Evolutionary conservation across 2,797 vertebrate species (phyloP), one percentile per base, ranked within the genome.

Genomic region (Characodon lateralis): DNA sequence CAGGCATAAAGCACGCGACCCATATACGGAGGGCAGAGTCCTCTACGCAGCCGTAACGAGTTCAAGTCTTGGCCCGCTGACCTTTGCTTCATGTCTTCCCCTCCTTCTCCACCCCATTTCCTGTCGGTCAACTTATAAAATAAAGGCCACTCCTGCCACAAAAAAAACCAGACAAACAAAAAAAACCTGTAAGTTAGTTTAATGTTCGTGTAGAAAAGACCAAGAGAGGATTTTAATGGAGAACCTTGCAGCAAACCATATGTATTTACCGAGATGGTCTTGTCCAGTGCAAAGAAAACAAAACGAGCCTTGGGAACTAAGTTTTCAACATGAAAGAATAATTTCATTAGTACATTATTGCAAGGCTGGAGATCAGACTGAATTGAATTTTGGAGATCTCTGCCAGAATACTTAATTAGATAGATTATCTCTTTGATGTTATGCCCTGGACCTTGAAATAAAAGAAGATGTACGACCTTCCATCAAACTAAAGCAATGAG

Each of bases 381-480:
- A 92, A 88, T 90, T 86, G 68, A 74, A 78, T 91, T 86, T 85
- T 77, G 79, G 83, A 88, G 77, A 82, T 82, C 81, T 81, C 82
- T 2, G 74, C 58, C 74, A 86, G 89, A 92, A 89, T 90, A 79
- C 81, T 88, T 86, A 90, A 90, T 87, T 65, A 86, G 76, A 80
- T 85, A 84, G 77, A 87, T 88, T 77, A 85, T 87, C 78, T 82
- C 88, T 91, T 88, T 93, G 87, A 91, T 91, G 88, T 86, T 87
- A 73, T 75, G 72, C 76, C 77, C 79, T 81, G 73, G 78, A 86
- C 74, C 75, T 76, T 14, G 69, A 86, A 69, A 84, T 75, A 79
- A 90, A 80, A 81, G 78, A 83, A 81, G 75, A 85, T 63, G 76
- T 77, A 81, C 70, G 80, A 83, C 83, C 77, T 58, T 31, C 10